Evolutionary conservation across 2,113 vertebrate genomes (phyloP), one percentile per base, ranked within the genome.

Genomic region (Albula goreensis): DNA sequence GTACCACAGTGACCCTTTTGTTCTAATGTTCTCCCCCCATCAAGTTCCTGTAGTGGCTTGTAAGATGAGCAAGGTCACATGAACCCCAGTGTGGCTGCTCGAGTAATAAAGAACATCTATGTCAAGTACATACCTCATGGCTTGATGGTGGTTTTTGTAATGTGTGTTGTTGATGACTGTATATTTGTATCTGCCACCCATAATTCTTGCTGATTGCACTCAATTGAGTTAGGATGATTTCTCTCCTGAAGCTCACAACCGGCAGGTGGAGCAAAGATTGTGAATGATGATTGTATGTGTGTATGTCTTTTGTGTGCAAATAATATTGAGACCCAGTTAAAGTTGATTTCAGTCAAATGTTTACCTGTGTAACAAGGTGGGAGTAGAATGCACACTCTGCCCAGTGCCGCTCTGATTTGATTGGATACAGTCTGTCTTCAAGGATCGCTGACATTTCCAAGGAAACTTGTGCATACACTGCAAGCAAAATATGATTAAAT

Each of bases 41-140:
- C 53, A 63, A 86, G 63, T 52, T 86, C 83, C 85, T 83, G 81
- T 53, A 56, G 82, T 49, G 79, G 90, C 86, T 90, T 91, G 86
- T 89, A 87, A 83, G 86, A 85, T 88, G 52, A 48, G 66, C 49
- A 49, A 49, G 49, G 31, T 87, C 63, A 56, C 50, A 57, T 87
- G 83, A 85, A 41, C 77, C n/a, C 49, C 22, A 0, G 52, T 31
- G 9, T 4, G 17, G 78, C 80, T 60, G 51, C 60, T 85, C 15
- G 53, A 74, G 22, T 80, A 88, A 87, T 90, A 89, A 91, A 90
- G 78, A 41, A 77, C 81, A 85, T 83, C 88, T 66, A 74, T 85
- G 86, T 84, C 81, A 56, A 84, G 84, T 81, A 78, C 74, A 81
- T 53, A 80, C 63, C 56, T 50, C 41, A n/a, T 83, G 66, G 48